Evolutionary conservation across 2,797 vertebrate species (phyloP), one percentile per base, ranked within the genome.

Genomic region (Pipistrellus kuhlii): DNA sequence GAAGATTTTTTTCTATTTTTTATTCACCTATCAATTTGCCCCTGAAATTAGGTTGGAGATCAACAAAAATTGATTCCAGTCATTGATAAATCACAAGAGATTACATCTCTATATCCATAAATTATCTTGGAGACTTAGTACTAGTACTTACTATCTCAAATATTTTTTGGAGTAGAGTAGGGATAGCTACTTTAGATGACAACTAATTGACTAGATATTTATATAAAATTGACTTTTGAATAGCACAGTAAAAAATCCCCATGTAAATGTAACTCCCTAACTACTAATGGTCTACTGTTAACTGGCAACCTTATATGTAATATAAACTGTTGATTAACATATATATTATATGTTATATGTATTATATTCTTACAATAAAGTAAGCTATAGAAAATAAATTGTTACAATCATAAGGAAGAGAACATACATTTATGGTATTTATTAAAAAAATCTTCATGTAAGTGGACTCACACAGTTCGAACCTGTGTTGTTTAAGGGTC

Each of bases 1-100:
- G 82, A 87, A 21, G 8, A 81, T 82, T 91, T 92, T 38, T 90
- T 68, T 83, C 32, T 85, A 85, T 88, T 93, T 91, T 81, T 78
- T 83, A 82, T 82, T 77, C 30, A 51, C 15, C 38, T 82, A 68
- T 10, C 64, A 73, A 66, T 88, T 51, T 90, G 46, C 21, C 75
- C 41, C 66, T 90, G 18, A 76, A 93, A 91, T 95, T 76, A 82
- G 14, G 3, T 44, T 83, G 10, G 8, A 68, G 59, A 73, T 32
- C 44, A 90, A 57, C 18, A 13, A 57, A 53, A 41, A 46, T 38
- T 78, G 32, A 93, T 85, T 90, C 82, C 11, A 66, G 32, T 55
- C 75, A 57, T 18, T 86, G 55, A 71, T 48, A 35, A 89, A 48
- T 85, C 17, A 55, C 21, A 75, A 80, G 75, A 41, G 48, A 90